Evolutionary conservation across 2,797 vertebrate genomes (phyloP).

Genomic region (Phataginus tricuspis): DNA sequence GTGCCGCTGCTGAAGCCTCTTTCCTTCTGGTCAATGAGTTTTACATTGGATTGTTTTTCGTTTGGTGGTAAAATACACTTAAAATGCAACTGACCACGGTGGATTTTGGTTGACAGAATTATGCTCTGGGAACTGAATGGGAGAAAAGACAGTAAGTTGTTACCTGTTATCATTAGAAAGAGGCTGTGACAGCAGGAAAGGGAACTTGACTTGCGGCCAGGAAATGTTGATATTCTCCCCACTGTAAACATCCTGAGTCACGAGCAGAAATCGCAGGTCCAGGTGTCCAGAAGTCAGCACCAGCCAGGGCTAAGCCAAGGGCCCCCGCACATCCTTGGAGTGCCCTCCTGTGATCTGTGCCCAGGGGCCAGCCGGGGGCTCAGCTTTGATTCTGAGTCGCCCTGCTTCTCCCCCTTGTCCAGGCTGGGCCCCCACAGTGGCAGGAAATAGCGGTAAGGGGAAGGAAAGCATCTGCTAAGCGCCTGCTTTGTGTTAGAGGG

Average conservation of each 20-base stretch:
- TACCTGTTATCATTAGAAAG: neutral
- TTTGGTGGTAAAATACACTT: neutral
- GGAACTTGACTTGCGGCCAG: neutral
- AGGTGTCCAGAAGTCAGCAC: neutral
- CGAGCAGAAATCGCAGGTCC: neutral
- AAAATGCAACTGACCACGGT: neutral
- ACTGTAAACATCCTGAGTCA: neutral
- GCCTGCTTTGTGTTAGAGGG: neutral
- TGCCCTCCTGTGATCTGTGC: neutral
- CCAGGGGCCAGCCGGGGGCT: neutral
- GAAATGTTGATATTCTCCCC: neutral
- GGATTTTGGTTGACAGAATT: neutral
- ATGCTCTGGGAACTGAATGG: neutral
- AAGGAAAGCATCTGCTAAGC: neutral
- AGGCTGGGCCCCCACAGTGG: conserved; percentile 28
- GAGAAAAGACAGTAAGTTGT: neutral
- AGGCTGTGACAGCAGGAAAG: neutral
- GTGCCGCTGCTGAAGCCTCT: neutral
- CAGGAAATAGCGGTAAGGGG: conserved; percentile 42
- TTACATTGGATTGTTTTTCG: neutral
- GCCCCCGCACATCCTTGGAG: accelerated
- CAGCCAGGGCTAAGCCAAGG: neutral
- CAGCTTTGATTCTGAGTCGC: neutral
- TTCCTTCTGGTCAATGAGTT: neutral
- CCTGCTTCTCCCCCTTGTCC: neutral